Evolutionary conservation across 2,888 invertebrate genomes (phyloP).

Genomic region (Cepaea hortensis): DNA sequence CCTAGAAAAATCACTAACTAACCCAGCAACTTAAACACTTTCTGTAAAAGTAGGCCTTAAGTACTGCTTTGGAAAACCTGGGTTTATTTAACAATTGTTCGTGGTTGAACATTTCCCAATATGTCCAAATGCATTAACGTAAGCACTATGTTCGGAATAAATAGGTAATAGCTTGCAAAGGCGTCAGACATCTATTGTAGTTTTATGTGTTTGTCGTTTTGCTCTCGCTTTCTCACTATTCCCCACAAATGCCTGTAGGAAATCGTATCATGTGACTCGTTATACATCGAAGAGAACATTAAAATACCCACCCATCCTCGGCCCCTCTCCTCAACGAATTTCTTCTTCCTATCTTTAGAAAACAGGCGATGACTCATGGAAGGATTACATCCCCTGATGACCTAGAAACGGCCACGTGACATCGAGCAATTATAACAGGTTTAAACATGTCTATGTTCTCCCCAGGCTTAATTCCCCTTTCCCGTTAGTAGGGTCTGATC

Average conservation of each 20-base stretch:
- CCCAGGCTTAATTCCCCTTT: background rate
- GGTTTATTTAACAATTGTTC: too few species aligned
- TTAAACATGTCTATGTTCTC: conserved; percentile 2
- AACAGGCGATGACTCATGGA: conserved; percentile 5
- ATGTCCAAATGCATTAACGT: too few species aligned
- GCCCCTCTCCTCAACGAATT: background rate
- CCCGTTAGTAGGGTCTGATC: background rate
- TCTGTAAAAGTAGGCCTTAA: too few species aligned
- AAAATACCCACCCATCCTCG: background rate
- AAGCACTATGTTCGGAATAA: too few species aligned
- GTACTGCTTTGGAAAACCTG: too few species aligned
- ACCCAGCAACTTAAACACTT: too few species aligned
- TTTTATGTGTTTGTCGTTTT: too few species aligned
- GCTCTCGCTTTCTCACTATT: background rate
- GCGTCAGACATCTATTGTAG: background rate
- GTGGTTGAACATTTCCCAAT: too few species aligned
- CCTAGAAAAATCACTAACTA: too few species aligned
- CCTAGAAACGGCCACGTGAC: conserved; percentile 26
- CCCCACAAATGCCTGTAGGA: background rate
- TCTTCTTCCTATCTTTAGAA: too few species aligned
- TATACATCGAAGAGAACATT: background rate
- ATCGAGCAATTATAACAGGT: conserved; percentile 9
- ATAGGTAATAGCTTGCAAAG: background rate
- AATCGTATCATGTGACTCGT: background rate
- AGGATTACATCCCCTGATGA: conserved; percentile 1